These are phyloP conservation scores for Gephyroberyx darwinii DNA, from an alignment of 2,797 vertebrate species.

Conservation along the genomic window DNA sequence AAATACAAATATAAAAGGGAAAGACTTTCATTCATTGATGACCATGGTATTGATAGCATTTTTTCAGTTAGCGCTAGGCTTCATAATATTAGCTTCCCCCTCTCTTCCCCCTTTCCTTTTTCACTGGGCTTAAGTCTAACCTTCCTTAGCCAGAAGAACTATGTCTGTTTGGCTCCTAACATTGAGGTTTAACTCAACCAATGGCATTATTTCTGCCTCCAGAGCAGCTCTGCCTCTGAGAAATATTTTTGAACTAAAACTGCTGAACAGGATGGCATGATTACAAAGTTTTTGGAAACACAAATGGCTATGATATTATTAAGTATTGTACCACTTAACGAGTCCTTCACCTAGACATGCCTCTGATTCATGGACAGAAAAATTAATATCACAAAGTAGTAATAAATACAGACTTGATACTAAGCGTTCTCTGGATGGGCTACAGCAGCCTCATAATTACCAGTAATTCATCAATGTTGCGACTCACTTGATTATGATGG, in stretches of 20 bases:
- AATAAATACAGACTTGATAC: conserved; percentile 46
- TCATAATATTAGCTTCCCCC: too few species aligned
- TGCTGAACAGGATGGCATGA: too few species aligned
- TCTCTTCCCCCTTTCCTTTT: too few species aligned
- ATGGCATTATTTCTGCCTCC: conserved; percentile 10
- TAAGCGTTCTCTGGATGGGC: conserved; percentile 34
- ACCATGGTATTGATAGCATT: too few species aligned
- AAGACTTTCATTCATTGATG: too few species aligned
- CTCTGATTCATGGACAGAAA: conserved; percentile 45
- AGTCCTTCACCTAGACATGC: conserved; percentile 41
- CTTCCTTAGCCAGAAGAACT: too few species aligned
- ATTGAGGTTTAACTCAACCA: conserved; percentile 16
- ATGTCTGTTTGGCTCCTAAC: background rate
- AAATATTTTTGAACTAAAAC: too few species aligned
- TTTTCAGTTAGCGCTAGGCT: too few species aligned
- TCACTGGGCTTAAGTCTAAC: too few species aligned
- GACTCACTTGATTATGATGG: conserved; percentile 37
- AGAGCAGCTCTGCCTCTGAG: conserved; percentile 5
- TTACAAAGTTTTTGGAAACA: background rate
- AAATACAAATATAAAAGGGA: too few species aligned
- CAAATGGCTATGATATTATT: too few species aligned
- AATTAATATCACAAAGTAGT: conserved; percentile 53
- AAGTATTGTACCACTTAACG: conserved; percentile 19
- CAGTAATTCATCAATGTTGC: conserved; percentile 57
- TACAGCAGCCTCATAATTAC: conserved; percentile 52